These are phyloP conservation scores for Notolabrus celidotus DNA, from an alignment of 2,797 vertebrate genomes.

Conservation along the genomic window DNA sequence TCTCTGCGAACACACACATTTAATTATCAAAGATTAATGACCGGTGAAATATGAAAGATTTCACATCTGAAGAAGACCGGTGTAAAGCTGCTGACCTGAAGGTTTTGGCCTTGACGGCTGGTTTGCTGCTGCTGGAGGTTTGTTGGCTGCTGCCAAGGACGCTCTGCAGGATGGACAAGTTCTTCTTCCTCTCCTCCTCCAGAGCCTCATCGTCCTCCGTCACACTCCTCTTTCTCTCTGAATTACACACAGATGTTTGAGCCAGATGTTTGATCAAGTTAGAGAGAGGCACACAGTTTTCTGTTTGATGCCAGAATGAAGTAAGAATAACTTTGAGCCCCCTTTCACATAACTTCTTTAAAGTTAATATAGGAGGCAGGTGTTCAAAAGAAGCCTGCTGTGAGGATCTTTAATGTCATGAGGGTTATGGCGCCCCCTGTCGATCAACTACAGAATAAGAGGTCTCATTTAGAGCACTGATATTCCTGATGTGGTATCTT, in stretches of 20 bases:
- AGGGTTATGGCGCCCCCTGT: too few species aligned
- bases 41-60: neutral
- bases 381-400: too few species aligned
- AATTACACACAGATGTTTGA: slow-evolving; percentile 8
- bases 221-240: slow-evolving; percentile 58
- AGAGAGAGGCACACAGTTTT: neutral
- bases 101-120: slow-evolving; percentile 80
- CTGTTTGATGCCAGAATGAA: too few species aligned
- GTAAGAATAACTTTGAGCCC: too few species aligned
- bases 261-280: neutral
- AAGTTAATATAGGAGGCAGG: too few species aligned
- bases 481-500: too few species aligned
- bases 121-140: slow-evolving; percentile 69
- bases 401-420: too few species aligned
- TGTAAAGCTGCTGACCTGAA: slow-evolving; percentile 88
- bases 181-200: slow-evolving; percentile 90
- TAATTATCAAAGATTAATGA: too few species aligned
- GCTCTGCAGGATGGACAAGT: slow-evolving; percentile 88
- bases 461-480: too few species aligned
- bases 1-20: slow-evolving; percentile 78
- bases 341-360: too few species aligned
- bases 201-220: slow-evolving; percentile 82
- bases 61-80: neutral
- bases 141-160: slow-evolving; percentile 83
- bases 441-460: too few species aligned